A percentile compares a stretch with the other conserved stretches of the same genome.
phyloP scores from a whole-genome alignment of 1,140 invertebrate species.

The Lordiphosa clarofinis region DNA sequence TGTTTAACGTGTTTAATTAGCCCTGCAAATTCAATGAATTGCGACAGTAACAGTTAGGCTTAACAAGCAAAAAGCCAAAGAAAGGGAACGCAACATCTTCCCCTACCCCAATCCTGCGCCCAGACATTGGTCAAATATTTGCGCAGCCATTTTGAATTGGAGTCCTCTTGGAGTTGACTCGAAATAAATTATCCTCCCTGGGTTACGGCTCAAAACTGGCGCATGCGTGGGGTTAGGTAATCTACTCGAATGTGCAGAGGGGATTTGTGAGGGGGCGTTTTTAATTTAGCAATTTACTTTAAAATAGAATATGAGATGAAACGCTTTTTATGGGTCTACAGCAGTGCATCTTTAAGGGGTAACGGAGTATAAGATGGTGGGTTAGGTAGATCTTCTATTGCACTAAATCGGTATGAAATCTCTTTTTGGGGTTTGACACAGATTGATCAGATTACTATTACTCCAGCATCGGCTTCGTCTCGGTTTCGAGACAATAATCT shows the following conservation, averaged over 20 bases:
- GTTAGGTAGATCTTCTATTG: too few species aligned
- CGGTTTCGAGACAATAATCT: too few species aligned
- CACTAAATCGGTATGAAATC: too few species aligned
- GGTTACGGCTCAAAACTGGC: slow-evolving; percentile 8
- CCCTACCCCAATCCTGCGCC: slow-evolving; percentile 8
- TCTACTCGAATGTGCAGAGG: slow-evolving; percentile 4
- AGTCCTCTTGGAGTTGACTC: slow-evolving; percentile 28
- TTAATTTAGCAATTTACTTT: slow-evolving; percentile 25
- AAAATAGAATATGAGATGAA: slow-evolving; percentile 9
- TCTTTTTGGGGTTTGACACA: too few species aligned
- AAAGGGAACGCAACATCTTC: background rate
- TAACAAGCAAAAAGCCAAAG: slow-evolving; percentile 40
- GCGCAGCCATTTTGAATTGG: slow-evolving; percentile 72
- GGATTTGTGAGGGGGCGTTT: slow-evolving; percentile 20
- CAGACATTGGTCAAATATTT: slow-evolving; percentile 73
- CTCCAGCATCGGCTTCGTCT: too few species aligned
- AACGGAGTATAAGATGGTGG: too few species aligned
- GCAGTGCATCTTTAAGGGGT: too few species aligned
- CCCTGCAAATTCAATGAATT: slow-evolving; percentile 76
- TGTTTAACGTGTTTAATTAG: slow-evolving; percentile 77
- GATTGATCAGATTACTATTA: too few species aligned
- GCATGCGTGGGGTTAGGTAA: slow-evolving; percentile 44
- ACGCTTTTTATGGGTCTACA: background rate
- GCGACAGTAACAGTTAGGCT: slow-evolving; percentile 75
- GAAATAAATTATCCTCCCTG: slow-evolving; percentile 28